phyloP scores from a whole-genome alignment of 2,888 invertebrate genomes.

The Myathropa florea region DNA sequence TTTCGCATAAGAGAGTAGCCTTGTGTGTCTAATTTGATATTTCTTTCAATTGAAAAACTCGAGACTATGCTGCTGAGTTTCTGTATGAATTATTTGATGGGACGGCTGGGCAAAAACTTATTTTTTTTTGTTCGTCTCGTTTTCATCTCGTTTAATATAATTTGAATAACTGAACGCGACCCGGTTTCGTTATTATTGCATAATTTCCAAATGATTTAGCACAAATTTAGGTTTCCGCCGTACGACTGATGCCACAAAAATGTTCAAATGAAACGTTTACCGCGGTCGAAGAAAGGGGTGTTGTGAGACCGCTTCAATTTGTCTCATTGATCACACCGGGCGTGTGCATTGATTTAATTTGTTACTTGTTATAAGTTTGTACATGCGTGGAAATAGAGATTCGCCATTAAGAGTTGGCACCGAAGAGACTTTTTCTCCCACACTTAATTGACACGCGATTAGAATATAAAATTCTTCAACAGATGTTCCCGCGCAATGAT shows the following conservation, averaged over 20 bases:
- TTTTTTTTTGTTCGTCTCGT: background rate
- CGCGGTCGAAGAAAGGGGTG: background rate
- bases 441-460: background rate
- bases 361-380: no score
- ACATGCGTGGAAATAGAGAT: background rate
- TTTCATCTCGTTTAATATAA: background rate
- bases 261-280: background rate
- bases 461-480: background rate
- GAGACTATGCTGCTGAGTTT: background rate
- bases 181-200: background rate
- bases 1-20: slow-evolving; percentile 46
- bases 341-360: no score
- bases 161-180: background rate
- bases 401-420: background rate
- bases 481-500: background rate
- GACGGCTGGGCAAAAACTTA: background rate
- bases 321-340: background rate
- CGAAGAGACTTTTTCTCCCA: background rate
- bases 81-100: slow-evolving; percentile 2
- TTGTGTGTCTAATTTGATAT: slow-evolving; percentile 58
- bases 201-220: background rate
- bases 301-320: background rate
- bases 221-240: background rate
- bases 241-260: background rate
- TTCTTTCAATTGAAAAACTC: slow-evolving; percentile 34